Evolutionary conservation across 2,888 invertebrate species (phyloP), one percentile per base, ranked within the genome.

Genomic region (Mystacides longicornis): DNA sequence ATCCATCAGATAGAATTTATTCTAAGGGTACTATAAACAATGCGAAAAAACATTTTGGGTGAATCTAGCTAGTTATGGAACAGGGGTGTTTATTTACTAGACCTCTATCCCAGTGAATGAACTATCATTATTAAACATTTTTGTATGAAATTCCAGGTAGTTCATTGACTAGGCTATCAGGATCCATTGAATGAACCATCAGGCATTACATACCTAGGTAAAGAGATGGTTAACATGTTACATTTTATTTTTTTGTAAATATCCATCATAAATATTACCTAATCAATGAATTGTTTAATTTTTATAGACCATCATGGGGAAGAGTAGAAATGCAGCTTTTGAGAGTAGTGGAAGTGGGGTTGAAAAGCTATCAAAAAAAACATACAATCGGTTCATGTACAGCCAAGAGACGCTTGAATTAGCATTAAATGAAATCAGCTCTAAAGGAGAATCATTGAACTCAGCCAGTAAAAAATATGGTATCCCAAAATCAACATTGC

Each of bases 131-230:
- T 43, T 5, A 43, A 16, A 43, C 16, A 31, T 31, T 31, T 31
- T 31, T 31, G 31, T 31, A 31, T 31, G 31, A 31, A 31, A 9
- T 31, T 31, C 14, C 31, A 31, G 31, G 43, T 43, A 43, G 43
- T 5, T 43, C 43, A 18, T 43, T 43, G 9, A 43, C 16, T 43
- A 43, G 43, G 16, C 16, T 5, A 16, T 14, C 18, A n/a, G 16
- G 43, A 43, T 43, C 43, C 18, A 43, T 43, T 43, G 43, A 43
- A 43, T 43, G 43, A 43, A 43, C 43, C 43, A 43, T 18, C 43
- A 43, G 43, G 43, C 43, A 43, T 43, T 5, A 43, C 27, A 27
- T 27, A 27, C 27, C 27, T 5, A 27, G 27, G 27, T 27, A 27
- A n/a, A n/a, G n/a, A n/a, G n/a, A n/a, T n/a, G n/a, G n/a, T n/a